phyloP scores from a whole-genome alignment of 2,888 invertebrate species.

The Parascotia fuliginaria region DNA sequence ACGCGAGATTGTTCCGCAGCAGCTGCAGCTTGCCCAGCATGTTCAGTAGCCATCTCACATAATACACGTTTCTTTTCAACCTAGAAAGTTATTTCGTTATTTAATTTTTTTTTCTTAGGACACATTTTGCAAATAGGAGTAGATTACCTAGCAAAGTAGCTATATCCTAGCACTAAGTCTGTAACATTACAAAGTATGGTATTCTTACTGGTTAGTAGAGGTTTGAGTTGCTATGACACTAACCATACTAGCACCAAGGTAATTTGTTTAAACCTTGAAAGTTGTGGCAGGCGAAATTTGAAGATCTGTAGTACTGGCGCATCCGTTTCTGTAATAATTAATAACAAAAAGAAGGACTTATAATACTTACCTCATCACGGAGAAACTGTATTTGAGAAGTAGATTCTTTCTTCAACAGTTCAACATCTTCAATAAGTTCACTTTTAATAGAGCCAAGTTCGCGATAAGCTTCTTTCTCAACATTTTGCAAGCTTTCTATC shows the following conservation, averaged over 20 bases:
- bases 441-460: slow-evolving; percentile 77
- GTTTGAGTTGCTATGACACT: too few relatives aligned
- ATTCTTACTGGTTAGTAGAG: too few relatives aligned
- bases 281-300: too few relatives aligned
- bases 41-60: slow-evolving; percentile 70
- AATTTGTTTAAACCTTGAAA: too few relatives aligned
- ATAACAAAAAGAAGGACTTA: neutral
- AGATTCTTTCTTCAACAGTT: slow-evolving; percentile 75
- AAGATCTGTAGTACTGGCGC: too few relatives aligned
- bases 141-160: too few relatives aligned
- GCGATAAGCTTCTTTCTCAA: slow-evolving; percentile 78
- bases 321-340: too few relatives aligned
- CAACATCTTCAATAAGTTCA: slow-evolving; percentile 80
- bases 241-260: too few relatives aligned
- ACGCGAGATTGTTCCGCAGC: slow-evolving; percentile 75
- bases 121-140: neutral
- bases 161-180: too few relatives aligned
- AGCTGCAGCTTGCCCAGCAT: slow-evolving; percentile 71
- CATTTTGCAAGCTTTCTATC: slow-evolving; percentile 79
- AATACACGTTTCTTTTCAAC: slow-evolving; percentile 71
- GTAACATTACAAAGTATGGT: too few relatives aligned
- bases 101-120: neutral
- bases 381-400: slow-evolving; percentile 72
- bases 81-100: slow-evolving; percentile 40
- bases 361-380: slow-evolving; percentile 69